Base-by-base conservation (phyloP, 2,888 invertebrate genomes). In the Auanema freiburgensis region DNA sequence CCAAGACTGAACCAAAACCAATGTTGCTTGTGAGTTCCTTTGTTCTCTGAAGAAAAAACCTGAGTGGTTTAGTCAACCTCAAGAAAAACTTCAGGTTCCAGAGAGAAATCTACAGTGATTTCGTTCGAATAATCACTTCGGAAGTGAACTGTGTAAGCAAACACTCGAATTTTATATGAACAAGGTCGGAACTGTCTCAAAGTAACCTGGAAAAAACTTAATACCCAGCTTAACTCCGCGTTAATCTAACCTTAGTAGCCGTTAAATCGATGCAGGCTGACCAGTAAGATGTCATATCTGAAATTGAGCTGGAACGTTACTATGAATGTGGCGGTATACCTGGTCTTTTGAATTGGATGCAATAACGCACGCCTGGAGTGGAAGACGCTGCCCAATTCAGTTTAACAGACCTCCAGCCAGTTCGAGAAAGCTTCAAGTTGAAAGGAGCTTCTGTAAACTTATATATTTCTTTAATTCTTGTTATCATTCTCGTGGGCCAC, bases 131-230 rank as follows among this genome's bases (percentile, higher is more conserved):
- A 59, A 14, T 42, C 51, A 57, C 74, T 69, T 56, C 71, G 40
- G 21, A 71, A 67, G 56, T 66, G 67, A 43, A 63, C 56, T 57
- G 64, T 71, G 52, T 71, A 74, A 41, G 71, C 60, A 25, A 71
- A 67, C 8, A 74, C 61, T 5, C 74, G 67, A 43, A 71, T 65
- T 43, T 50, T 50, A 52, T 74, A 74, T 10, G 53, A 43, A 51
- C 56, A 53, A 40, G 61, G 53, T 12, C 53, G 56, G 46, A 74
- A 71, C 23, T 71, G 63, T 52, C 71, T 57, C 14, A 71, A 58
- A 18, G 57, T 55, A 10, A 71, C 70, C 40, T 67, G 66, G 41
- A 42, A 41, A 56, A 24, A 52, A 23, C 4, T 23, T n/a, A 18
- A 21, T 18, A 5, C 10, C n/a, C 21, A 16, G 4, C 52, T 6